Evolutionary conservation across 53 echinoderm and acorn worm species (phyloP).

Genomic region (Pentamera pediparva): DNA sequence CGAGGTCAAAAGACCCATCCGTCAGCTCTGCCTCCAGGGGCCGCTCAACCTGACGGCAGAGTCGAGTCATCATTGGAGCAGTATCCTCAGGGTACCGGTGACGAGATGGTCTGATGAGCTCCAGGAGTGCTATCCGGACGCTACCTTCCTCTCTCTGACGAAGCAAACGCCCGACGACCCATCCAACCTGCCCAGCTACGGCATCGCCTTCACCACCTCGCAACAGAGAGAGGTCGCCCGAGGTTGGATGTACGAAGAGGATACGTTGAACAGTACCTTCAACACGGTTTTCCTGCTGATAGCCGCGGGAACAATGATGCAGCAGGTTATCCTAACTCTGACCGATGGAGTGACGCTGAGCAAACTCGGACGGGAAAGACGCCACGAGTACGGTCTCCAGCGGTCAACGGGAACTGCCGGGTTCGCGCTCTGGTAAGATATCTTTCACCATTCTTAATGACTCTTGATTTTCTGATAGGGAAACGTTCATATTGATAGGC

Average conservation of each 20-base stretch:
- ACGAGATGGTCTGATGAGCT: not conserved
- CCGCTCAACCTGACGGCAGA: not conserved
- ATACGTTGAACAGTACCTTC: not conserved
- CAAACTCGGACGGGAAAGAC: conserved; percentile 18
- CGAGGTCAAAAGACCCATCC: not conserved
- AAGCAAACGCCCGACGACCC: not conserved
- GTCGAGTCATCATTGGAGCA: not conserved
- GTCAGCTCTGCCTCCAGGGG: not conserved
- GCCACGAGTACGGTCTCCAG: conserved; percentile 29
- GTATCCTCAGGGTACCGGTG: conserved; percentile 5
- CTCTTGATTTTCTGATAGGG: no score
- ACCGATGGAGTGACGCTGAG: conserved; percentile 3
- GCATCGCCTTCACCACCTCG: not conserved
- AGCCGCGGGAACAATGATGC: conserved; percentile 5
- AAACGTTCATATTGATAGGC: no score
- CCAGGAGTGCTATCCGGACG: conserved; percentile 13
- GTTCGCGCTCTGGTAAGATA: conserved; percentile 20
- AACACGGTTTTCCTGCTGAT: not conserved
- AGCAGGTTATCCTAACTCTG: conserved; percentile 13
- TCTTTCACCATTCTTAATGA: not conserved
- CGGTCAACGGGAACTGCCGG: conserved; percentile 22
- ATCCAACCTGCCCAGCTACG: not conserved
- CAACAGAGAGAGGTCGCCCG: conserved; percentile 13
- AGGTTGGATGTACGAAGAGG: conserved; percentile 27
- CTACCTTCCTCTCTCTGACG: conserved; percentile 1